Base-by-base conservation (phyloP, 2,888 invertebrate genomes). In the Cerceris ruficornis region DNA sequence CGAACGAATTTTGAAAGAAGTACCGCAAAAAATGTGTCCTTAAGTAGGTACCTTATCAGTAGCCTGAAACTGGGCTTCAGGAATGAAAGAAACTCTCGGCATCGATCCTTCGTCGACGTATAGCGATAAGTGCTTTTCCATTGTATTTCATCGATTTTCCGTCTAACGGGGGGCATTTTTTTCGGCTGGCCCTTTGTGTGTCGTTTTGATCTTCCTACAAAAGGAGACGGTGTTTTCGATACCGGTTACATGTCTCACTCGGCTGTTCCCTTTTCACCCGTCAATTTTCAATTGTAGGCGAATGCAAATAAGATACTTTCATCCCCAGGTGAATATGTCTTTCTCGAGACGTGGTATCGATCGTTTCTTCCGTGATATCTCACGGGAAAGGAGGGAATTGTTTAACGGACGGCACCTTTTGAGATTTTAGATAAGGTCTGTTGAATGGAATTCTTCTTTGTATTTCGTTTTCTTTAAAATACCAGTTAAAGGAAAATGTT, bases 71-170 rank as follows among this genome's bases (percentile, higher is more conserved):
- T 54, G 42, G 28, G 54, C 15, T 62, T 49, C 52, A 62, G 57
- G 61, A 75, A 75, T 70, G 69, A 75, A 67, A 62, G 66, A 66
- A 66, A 67, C 50, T 65, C 49, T 17, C 15, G 39, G 55, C 6
- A 28, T 55, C 28, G 71, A 46, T 52, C 39, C 60, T n/a, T 15
- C 49, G 49, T 15, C 64, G 75, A 65, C n/a, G n/a, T n/a, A n/a
- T n/a, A n/a, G 17, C 57, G 62, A 77, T 70, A 70, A 77, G 69
- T 77, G 75, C 75, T 77, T 75, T 70, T 58, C 75, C 69, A 75
- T 75, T 75, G 75, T 75, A 46, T 49, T 17, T 6, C 68, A 74
- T 74, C 77, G 50, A 61, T 66, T 60, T 17, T 39, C 9, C 62
- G 5, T 13, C 46, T 28, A 15, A 2, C 46, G 28, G 60, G 46